Percentiles rank a stretch among this genome's conserved stretches.
Evolutionary conservation across 2,113 vertebrate species (phyloP).

Genomic region (Dipodomys ordii): DNA sequence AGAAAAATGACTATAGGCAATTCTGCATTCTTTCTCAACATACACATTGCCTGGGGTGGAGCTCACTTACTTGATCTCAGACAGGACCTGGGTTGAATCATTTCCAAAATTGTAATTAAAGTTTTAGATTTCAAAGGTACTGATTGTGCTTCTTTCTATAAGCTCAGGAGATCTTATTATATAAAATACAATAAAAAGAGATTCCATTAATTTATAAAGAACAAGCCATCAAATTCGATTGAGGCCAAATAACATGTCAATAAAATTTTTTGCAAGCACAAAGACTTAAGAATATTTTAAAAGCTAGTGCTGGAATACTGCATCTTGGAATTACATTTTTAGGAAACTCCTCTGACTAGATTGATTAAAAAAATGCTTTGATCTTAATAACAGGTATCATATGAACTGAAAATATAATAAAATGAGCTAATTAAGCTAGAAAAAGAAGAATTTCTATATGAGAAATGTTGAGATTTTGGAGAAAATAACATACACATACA

Average conservation of each 20-base stretch:
- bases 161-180: conserved; percentile 16
- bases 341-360: neutral
- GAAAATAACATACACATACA: neutral
- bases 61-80: neutral
- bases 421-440: conserved; percentile 6
- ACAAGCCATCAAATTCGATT: conserved; percentile 18
- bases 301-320: conserved; percentile 11
- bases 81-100: neutral
- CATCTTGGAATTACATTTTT: conserved; percentile 27
- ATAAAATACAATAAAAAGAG: neutral
- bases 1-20: neutral
- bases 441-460: neutral
- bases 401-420: conserved; percentile 51
- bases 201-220: conserved; percentile 59
- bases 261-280: conserved; percentile 40
- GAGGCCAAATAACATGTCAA: conserved; percentile 33
- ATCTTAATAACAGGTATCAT: neutral
- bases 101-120: conserved; percentile 31
- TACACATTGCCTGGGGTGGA: neutral
- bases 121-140: neutral
- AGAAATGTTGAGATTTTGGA: neutral
- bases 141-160: neutral
- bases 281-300: conserved; percentile 23
- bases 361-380: conserved; percentile 39
- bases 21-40: neutral